A percentile compares a stretch with the other conserved stretches of the same genome.
Evolutionary conservation across 2,113 vertebrate genomes (phyloP).

Genomic region (Nestor notabilis): DNA sequence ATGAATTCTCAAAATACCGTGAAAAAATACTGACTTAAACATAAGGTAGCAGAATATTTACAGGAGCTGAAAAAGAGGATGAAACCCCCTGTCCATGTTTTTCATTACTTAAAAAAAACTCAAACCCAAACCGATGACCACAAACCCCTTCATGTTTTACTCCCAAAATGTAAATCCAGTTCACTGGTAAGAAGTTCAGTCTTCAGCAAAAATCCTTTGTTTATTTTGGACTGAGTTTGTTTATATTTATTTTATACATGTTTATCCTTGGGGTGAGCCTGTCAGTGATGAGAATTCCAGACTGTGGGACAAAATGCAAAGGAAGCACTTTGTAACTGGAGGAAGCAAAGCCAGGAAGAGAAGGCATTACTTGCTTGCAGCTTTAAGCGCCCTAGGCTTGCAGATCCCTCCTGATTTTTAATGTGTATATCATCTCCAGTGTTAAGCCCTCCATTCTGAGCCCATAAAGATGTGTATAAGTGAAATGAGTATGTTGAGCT

Average conservation of each 20-base stretch:
- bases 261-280: background rate
- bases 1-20: background rate
- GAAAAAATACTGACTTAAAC: background rate
- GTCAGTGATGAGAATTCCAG: constrained; percentile 11
- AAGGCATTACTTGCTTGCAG: fast-evolving
- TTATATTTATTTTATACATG: background rate
- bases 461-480: background rate
- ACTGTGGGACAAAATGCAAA: background rate
- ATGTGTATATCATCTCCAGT: background rate
- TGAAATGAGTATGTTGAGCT: background rate
- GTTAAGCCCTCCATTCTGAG: background rate
- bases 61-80: background rate
- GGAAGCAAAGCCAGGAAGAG: background rate
- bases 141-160: background rate
- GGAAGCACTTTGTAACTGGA: background rate
- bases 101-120: background rate
- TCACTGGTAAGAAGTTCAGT: constrained; percentile 32
- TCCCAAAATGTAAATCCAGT: background rate
- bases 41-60: background rate
- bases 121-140: background rate
- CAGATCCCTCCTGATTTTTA: background rate
- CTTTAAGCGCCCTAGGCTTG: background rate
- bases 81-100: background rate
- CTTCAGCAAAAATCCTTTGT: constrained; percentile 20
- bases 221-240: constrained; percentile 19